Evolutionary conservation across 2,113 vertebrate genomes (phyloP), one percentile per base, ranked within the genome.

Genomic region (Malaclemys terrapin): DNA sequence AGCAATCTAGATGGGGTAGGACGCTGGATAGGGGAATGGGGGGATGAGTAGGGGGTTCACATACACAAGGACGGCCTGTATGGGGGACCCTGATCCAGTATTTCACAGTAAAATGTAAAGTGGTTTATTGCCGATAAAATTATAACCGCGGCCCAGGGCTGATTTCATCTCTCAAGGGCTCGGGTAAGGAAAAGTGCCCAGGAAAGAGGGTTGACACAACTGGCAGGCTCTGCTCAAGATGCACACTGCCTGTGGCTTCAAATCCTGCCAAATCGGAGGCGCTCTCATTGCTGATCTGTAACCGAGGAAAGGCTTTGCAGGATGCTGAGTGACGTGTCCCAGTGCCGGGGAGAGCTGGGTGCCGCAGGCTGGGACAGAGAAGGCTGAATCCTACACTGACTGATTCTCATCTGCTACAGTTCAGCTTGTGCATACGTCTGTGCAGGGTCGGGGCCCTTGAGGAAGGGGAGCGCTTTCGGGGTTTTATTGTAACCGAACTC

Each of bases 1-100:
- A 87, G 38, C 5, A 4, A 1, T 90, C 17, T 29, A 1, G 12
- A 35, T 24, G 53, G 78, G 35, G 82, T 88, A 91, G 20, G 8
- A 88, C 22, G 31, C 59, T 90, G 93, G 89, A 94, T 93, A 96
- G 96, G 96, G 97, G 96, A 96, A 93, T 93, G 95, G 92, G 83
- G 53, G 3, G 53, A 22, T 54, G 53, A 54, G 53, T 54, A 8
- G 53, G 95, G 95, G 95, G 96, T 95, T 95, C 94, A 96, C 91
- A 80, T 94, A 85, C 82, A 50, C 57, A 45, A 52, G 56, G 90
- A 81, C 85, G 90, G 88, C 83, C 82, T 65, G 78, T 86, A 45
- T 80, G 47, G 87, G 84, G 72, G 31, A n/a, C 56, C 27, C 45
- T 4, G n/a, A 16, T 20, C 17, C 82, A 76, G n/a, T 9, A 91